Evolutionary conservation across 2,797 vertebrate species (phyloP).

Genomic region (Macrochelys suwanniensis): DNA sequence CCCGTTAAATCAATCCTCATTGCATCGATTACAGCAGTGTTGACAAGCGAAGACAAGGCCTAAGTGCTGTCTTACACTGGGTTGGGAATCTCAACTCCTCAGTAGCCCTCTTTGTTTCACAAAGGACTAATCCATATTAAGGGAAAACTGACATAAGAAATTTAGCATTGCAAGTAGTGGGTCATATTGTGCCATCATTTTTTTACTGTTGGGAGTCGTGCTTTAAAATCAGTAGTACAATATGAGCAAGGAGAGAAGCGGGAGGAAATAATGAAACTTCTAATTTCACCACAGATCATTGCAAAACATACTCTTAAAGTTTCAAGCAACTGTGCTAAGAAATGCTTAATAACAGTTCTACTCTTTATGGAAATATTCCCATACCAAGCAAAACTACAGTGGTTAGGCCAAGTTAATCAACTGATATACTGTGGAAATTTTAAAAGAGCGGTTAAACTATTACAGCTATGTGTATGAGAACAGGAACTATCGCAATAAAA

Average conservation of each 20-base stretch:
- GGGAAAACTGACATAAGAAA: not conserved
- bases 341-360: not conserved
- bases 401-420: not conserved
- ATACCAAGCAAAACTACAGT: not conserved
- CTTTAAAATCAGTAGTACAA: not conserved
- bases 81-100: not conserved
- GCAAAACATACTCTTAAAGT: not conserved
- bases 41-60: no score
- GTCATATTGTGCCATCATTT: not conserved
- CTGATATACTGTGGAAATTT: not conserved
- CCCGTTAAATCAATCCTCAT: no score
- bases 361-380: not conserved
- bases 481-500: not conserved
- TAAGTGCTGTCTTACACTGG: not conserved
- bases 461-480: not conserved
- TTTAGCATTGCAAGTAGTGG: not conserved
- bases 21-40: no score
- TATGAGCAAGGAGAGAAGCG: not conserved
- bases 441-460: not conserved
- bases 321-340: rapidly evolving
- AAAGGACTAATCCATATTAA: not conserved
- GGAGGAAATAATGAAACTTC: not conserved
- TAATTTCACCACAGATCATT: not conserved
- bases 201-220: not conserved
- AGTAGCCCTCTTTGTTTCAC: not conserved